These are phyloP conservation scores for Amphiprion ocellaris DNA, from an alignment of 2,113 vertebrate species.

Conservation along the genomic window DNA sequence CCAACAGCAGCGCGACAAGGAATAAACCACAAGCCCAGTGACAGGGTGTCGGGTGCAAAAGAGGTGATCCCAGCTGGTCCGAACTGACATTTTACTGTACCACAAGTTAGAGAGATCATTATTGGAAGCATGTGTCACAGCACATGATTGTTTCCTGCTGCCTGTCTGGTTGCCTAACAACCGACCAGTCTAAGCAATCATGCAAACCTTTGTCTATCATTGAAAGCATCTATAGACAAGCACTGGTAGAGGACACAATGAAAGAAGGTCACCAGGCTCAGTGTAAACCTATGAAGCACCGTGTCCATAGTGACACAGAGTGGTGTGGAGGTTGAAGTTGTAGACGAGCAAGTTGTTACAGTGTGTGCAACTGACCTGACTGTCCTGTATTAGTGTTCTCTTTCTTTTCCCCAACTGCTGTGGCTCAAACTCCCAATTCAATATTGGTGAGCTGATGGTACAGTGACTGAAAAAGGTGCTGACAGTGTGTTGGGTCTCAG, in stretches of 20 bases:
- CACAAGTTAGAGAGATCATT: too few relatives aligned
- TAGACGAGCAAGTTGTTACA: conserved; percentile 1
- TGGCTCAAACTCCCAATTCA: conserved; percentile 64
- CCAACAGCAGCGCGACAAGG: not conserved
- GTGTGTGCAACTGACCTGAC: not conserved
- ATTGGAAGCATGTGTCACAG: too few relatives aligned
- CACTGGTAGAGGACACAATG: too few relatives aligned
- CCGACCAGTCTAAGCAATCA: too few relatives aligned
- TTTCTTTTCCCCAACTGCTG: conserved; percentile 10
- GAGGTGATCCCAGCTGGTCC: too few relatives aligned
- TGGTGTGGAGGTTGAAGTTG: not conserved
- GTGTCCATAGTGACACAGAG: not conserved
- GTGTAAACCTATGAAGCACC: not conserved
- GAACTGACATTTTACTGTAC: too few relatives aligned
- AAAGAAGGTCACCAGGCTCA: not conserved
- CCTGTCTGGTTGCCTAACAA: too few relatives aligned
- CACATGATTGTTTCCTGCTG: too few relatives aligned
- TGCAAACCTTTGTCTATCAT: too few relatives aligned
- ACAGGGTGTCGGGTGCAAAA: too few relatives aligned
- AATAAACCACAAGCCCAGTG: too few relatives aligned
- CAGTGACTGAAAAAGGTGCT: conserved; percentile 59
- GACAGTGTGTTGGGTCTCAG: conserved; percentile 48
- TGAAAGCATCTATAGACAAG: too few relatives aligned
- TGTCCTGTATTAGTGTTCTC: conserved; percentile 14
- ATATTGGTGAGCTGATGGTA: conserved; percentile 58